Percentiles rank a stretch among this genome's conserved stretches.
Evolutionary conservation across 2,888 invertebrate species (phyloP).

Genomic region (Polydesmus complanatus): DNA sequence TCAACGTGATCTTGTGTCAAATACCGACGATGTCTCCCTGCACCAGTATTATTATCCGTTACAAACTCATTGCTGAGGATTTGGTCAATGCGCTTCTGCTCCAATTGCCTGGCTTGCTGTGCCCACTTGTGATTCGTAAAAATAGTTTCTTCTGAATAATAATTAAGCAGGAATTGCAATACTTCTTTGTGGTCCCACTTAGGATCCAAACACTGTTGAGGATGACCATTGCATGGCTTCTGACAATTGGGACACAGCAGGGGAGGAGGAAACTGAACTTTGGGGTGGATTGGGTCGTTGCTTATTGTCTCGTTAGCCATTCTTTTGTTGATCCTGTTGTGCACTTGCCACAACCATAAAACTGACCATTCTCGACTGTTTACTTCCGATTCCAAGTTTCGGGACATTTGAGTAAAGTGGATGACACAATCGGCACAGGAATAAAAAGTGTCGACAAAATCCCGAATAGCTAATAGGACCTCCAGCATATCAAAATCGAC

Average conservation of each 20-base stretch:
- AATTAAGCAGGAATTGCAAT: neutral
- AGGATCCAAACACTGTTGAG: no score
- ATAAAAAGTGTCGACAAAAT: slow-evolving; percentile 81
- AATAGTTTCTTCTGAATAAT: neutral
- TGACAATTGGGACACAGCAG: slow-evolving; percentile 52
- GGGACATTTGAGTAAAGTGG: slow-evolving; percentile 79
- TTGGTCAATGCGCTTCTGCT: no score
- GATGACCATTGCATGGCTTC: neutral
- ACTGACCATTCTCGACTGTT: slow-evolving; percentile 56
- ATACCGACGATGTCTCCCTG: no score
- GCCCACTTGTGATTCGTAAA: neutral
- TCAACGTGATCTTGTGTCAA: no score
- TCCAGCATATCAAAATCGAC: slow-evolving; percentile 39
- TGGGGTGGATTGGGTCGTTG: slow-evolving; percentile 80
- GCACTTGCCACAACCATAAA: slow-evolving; percentile 34
- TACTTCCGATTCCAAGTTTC: slow-evolving; percentile 51
- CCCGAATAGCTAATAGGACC: slow-evolving; percentile 67
- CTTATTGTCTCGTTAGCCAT: slow-evolving; percentile 69
- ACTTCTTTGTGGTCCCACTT: neutral
- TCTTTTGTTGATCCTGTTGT: slow-evolving; percentile 48
- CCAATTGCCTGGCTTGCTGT: no score
- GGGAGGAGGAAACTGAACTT: slow-evolving; percentile 69
- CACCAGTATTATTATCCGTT: no score
- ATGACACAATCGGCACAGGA: slow-evolving; percentile 79
- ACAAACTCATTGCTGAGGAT: no score